A percentile compares a stretch with the other conserved stretches of the same genome.
Evolutionary conservation across 2,113 vertebrate species (phyloP).

Genomic region (Ochotona curzoniae): DNA sequence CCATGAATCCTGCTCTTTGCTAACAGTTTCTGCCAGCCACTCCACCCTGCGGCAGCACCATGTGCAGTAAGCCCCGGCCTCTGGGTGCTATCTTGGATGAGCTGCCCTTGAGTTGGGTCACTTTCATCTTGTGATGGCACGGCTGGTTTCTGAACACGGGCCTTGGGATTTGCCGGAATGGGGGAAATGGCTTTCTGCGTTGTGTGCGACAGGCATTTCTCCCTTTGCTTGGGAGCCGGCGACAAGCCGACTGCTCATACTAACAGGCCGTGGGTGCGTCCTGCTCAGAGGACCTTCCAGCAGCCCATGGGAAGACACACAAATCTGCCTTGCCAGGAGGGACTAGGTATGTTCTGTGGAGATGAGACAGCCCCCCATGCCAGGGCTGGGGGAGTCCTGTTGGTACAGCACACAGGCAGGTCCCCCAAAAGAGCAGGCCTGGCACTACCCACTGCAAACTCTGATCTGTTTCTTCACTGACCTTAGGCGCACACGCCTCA

Average conservation of each 20-base stretch:
- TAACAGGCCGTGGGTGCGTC: background rate
- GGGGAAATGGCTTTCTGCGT: constrained; percentile 51
- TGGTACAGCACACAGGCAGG: background rate
- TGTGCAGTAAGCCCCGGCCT: constrained; percentile 48
- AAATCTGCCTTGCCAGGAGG: background rate
- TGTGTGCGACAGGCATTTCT: constrained; percentile 26
- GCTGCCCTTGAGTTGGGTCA: constrained; percentile 64
- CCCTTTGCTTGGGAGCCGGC: background rate
- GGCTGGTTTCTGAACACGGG: constrained; percentile 60
- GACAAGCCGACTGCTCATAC: constrained; percentile 32
- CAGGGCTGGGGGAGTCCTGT: background rate
- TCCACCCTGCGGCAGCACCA: constrained; percentile 6
- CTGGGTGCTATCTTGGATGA: constrained; percentile 57
- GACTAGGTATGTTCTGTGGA: background rate
- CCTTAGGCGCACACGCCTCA: background rate
- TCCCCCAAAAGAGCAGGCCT: background rate
- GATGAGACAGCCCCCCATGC: background rate
- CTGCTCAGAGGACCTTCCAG: background rate
- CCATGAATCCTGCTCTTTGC: constrained; percentile 32
- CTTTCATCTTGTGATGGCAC: constrained; percentile 60
- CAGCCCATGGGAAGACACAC: background rate
- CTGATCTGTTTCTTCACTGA: too few relatives aligned
- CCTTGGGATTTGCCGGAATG: constrained; percentile 56
- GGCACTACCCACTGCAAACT: background rate
- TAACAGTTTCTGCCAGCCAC: constrained; percentile 59